phyloP scores from a whole-genome alignment of 2,888 invertebrate species.

The Agelastica alni region DNA sequence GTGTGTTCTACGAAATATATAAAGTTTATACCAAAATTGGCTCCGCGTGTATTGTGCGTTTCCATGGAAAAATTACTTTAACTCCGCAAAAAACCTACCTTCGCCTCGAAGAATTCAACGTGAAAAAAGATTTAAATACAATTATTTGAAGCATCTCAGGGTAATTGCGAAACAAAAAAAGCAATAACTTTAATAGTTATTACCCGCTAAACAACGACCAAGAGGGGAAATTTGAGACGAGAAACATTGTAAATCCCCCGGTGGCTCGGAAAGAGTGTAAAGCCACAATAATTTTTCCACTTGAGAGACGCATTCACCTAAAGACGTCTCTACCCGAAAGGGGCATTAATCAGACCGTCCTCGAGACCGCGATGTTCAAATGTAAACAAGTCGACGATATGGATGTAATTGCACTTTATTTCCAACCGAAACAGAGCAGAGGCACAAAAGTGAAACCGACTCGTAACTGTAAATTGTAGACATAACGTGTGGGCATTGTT shows the following conservation, averaged over 20 bases:
- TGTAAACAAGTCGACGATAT: slow-evolving; percentile 37
- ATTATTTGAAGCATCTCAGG: no score
- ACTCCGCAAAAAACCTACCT: no score
- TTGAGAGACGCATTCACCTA: background rate
- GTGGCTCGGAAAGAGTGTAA: slow-evolving; percentile 6
- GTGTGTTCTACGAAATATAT: no score
- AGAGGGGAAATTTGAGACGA: background rate
- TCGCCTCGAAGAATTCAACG: no score
- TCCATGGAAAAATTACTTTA: no score
- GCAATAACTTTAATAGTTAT: background rate
- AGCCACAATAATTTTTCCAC: slow-evolving; percentile 15
- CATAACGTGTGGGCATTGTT: no score
- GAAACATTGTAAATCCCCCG: slow-evolving; percentile 5
- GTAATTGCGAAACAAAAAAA: background rate
- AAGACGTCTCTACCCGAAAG: slow-evolving; percentile 26
- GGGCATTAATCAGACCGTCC: slow-evolving; percentile 34
- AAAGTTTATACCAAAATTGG: no score
- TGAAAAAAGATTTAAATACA: no score
- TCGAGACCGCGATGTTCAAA: slow-evolving; percentile 31
- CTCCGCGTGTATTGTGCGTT: no score
- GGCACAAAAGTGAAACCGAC: no score
- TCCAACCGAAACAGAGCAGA: background rate
- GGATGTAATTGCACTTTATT: slow-evolving; percentile 36
- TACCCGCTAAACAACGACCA: background rate
- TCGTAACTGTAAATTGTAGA: no score